phyloP scores from a whole-genome alignment of 2,888 invertebrate genomes.

The Scrobipalpa costella region DNA sequence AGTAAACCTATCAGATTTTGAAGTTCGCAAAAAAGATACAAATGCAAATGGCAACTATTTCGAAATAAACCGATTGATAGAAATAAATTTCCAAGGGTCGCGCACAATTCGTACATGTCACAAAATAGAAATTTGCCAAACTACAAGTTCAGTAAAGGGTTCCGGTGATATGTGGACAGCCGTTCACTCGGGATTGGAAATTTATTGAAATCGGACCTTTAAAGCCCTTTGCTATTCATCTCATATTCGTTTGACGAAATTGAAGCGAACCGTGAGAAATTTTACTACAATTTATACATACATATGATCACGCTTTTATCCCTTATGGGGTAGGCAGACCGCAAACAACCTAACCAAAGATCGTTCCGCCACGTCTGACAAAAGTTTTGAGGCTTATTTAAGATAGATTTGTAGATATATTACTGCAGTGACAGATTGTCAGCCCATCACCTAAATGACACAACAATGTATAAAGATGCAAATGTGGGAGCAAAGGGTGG shows the following conservation, averaged over 20 bases:
- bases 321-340: no score
- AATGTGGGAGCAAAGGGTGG: no score
- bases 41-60: background rate
- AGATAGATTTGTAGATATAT: no score
- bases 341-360: no score
- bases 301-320: no score
- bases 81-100: background rate
- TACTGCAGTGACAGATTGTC: no score
- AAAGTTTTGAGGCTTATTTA: no score
- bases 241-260: background rate
- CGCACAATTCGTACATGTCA: background rate
- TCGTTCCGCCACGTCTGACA: no score
- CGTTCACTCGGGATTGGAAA: background rate
- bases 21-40: no score
- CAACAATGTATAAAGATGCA: no score
- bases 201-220: conserved; percentile 9
- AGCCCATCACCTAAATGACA: no score
- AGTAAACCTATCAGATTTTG: no score
- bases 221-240: background rate
- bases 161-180: background rate
- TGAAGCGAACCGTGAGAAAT: background rate
- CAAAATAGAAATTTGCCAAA: conserved; percentile 5
- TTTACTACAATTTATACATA: background rate
- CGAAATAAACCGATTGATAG: background rate
- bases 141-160: background rate